Conservation (phyloP, 2,888 invertebrate genomes). For the Pristionchus japonicus region DNA sequence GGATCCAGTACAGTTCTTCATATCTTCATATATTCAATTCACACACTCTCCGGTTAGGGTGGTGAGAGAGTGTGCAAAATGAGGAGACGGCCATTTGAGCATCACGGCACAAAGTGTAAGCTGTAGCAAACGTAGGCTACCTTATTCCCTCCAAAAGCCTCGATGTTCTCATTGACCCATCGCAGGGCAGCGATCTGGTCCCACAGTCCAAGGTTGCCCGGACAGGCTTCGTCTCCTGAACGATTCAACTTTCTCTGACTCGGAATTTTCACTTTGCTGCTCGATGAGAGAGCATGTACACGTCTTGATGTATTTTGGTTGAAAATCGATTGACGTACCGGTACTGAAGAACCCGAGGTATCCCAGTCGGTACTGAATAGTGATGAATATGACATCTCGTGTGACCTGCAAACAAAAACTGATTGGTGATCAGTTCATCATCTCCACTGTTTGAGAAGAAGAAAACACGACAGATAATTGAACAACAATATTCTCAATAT, state of each 20-base stretch:
- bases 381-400: conserved; percentile 63
- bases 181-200: conserved; percentile 66
- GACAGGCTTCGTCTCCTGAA: conserved; percentile 58
- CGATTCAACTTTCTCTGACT: not conserved
- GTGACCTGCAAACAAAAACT: not conserved
- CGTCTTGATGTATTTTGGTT: too few species aligned
- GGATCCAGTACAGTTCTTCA: too few species aligned
- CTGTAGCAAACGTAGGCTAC: too few species aligned
- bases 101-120: too few species aligned
- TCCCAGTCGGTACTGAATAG: conserved; percentile 64
- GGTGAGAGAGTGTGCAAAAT: too few species aligned
- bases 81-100: too few species aligned
- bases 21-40: too few species aligned
- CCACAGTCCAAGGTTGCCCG: conserved; percentile 70
- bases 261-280: not conserved
- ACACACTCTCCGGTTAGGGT: too few species aligned
- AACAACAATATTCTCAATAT: not conserved
- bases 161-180: conserved; percentile 67
- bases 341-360: conserved; percentile 69
- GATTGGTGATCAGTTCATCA: not conserved
- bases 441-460: not conserved
- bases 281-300: not conserved
- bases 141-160: conserved; percentile 59
- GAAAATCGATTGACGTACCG: too few species aligned
- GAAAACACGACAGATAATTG: too few species aligned